phyloP scores from a whole-genome alignment of 2,113 vertebrate genomes.

The Pterocles burchelli region DNA sequence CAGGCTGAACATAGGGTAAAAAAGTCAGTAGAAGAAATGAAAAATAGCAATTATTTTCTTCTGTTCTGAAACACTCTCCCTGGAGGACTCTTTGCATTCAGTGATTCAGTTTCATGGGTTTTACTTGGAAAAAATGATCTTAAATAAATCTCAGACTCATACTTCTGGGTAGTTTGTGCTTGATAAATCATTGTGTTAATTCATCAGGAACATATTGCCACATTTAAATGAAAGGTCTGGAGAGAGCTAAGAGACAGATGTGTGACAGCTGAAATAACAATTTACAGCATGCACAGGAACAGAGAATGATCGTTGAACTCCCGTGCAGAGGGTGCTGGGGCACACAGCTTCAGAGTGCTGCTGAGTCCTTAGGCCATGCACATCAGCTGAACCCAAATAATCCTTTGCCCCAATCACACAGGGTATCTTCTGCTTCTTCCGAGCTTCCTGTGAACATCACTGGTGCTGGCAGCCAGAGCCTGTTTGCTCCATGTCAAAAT shows the following conservation, averaged over 20 bases:
- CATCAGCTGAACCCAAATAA: neutral
- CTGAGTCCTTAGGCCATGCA: neutral
- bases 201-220: neutral
- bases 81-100: neutral
- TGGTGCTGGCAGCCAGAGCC: neutral
- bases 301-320: neutral
- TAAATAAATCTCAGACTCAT: neutral
- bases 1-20: neutral
- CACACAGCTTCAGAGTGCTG: neutral
- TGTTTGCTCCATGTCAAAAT: neutral
- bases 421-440: neutral
- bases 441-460: neutral
- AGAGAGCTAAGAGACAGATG: neutral
- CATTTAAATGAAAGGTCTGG: neutral
- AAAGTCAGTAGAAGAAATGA: neutral
- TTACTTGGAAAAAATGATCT: neutral
- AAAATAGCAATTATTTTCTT: neutral
- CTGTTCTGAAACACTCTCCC: neutral
- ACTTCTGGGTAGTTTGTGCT: neutral
- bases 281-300: neutral
- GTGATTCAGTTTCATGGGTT: neutral
- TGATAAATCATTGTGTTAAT: neutral
- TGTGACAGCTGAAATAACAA: neutral
- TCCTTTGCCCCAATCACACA: neutral
- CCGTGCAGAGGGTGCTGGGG: too few species aligned